Percentiles rank a stretch among this genome's conserved stretches.
Evolutionary conservation across 2,888 invertebrate genomes (phyloP).

Genomic region (Liposcelis brunnea): DNA sequence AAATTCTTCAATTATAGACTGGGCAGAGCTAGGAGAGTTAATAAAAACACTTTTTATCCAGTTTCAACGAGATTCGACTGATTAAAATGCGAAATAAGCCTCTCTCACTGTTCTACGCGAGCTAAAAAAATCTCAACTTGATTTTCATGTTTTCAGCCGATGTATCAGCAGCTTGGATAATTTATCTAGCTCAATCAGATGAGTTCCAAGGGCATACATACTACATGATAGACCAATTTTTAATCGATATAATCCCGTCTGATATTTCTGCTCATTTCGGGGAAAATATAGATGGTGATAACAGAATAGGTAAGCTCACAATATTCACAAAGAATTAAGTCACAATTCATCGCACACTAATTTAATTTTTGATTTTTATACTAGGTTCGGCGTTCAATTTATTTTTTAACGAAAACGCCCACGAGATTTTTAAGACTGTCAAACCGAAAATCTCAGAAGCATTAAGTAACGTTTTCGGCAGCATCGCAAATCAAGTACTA

Average conservation of each 20-base stretch:
- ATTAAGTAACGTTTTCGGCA: neutral
- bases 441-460: slow-evolving; percentile 8
- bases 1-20: no score
- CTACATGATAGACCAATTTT: slow-evolving; percentile 2
- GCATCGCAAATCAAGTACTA: slow-evolving; percentile 5
- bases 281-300: slow-evolving; percentile 7
- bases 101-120: no score
- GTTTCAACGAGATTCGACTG: no score
- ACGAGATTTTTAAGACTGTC: slow-evolving; percentile 5
- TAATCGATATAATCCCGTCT: slow-evolving; percentile 2
- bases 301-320: slow-evolving; percentile 4
- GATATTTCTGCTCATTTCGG: slow-evolving; percentile 9
- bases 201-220: neutral
- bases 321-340: neutral
- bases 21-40: no score
- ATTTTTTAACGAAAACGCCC: slow-evolving; percentile 8
- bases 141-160: slow-evolving; percentile 1
- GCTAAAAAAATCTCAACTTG: slow-evolving; percentile 2
- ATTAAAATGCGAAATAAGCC: no score
- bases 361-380: neutral
- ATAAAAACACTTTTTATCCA: no score
- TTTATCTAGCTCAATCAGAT: slow-evolving; percentile 1
- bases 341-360: neutral
- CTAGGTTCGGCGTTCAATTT: neutral
- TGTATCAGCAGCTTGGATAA: slow-evolving; percentile 5